These are phyloP conservation scores for Sebastes jordani DNA, from an alignment of 2,797 vertebrate species.

Conservation along the genomic window DNA sequence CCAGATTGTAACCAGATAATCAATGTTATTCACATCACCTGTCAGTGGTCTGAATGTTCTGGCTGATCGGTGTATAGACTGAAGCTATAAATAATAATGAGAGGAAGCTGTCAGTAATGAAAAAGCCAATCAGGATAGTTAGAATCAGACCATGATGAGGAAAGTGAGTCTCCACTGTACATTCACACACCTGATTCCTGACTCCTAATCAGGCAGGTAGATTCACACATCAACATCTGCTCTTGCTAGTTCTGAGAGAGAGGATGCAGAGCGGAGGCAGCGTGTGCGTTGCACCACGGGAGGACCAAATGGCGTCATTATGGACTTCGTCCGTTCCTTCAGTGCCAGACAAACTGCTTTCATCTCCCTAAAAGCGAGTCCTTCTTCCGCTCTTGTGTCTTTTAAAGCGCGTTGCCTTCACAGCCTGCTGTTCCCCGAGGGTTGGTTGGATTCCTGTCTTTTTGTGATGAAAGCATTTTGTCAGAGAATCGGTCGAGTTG, in stretches of 20 bases:
- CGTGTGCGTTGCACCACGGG: slow-evolving; percentile 57
- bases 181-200: background rate
- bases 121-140: background rate
- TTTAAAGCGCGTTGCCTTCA: background rate
- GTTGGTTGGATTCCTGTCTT: background rate
- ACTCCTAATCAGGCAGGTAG: slow-evolving; percentile 17
- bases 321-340: slow-evolving; percentile 35
- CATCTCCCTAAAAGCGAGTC: slow-evolving; percentile 38
- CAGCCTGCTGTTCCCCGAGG: background rate
- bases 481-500: background rate
- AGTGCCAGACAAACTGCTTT: slow-evolving; percentile 37
- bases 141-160: background rate
- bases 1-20: too few species aligned
- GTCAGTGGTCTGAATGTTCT: too few species aligned
- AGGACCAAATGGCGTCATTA: slow-evolving; percentile 54
- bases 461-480: slow-evolving; percentile 15
- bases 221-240: slow-evolving; percentile 60
- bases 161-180: background rate
- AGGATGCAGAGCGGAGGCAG: slow-evolving; percentile 20
- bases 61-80: background rate
- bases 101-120: slow-evolving; percentile 13
- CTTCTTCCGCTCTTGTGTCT: slow-evolving; percentile 3
- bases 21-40: too few species aligned
- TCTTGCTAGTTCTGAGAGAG: slow-evolving; percentile 32
- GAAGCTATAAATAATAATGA: slow-evolving; percentile 32